Percentiles rank a stretch among this genome's conserved stretches.
Conservation (phyloP, 2,797 vertebrate genomes). For the Coluber constrictor region DNA sequence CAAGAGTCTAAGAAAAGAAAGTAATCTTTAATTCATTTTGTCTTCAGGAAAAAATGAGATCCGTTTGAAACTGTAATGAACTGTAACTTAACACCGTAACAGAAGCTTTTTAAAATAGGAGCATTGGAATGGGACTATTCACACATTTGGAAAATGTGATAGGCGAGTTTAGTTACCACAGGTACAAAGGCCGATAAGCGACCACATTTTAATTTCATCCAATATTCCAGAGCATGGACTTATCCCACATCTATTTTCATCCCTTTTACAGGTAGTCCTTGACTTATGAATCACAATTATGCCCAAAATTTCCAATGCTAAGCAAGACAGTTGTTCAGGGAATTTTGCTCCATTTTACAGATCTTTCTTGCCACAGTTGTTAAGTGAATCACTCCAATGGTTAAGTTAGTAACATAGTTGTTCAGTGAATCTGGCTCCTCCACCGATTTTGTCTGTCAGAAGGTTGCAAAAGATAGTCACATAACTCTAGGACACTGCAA, state of each 20-base stretch:
- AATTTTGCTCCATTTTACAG: neutral
- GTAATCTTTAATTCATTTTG: neutral
- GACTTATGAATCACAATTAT: neutral
- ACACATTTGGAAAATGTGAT: conserved; percentile 27
- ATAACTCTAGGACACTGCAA: neutral
- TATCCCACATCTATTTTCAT: neutral
- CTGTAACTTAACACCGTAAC: conserved; percentile 15
- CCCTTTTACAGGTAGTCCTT: neutral
- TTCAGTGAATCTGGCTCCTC: neutral
- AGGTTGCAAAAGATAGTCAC: neutral
- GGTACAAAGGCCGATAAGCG: conserved; percentile 23
- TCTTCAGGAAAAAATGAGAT: neutral
- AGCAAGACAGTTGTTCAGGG: neutral
- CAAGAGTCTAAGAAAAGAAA: neutral
- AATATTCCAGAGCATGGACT: conserved; percentile 23
- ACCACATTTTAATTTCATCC: conserved; percentile 27
- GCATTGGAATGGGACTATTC: conserved; percentile 35
- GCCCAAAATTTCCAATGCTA: neutral
- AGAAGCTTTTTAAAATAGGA: conserved; percentile 19
- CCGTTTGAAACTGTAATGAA: neutral
- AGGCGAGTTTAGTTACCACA: conserved; percentile 32
- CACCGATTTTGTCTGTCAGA: neutral
- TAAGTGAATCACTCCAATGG: neutral
- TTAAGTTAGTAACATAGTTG: neutral
- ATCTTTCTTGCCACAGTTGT: neutral